Evolutionary conservation across 2,113 vertebrate genomes (phyloP).

Genomic region (Phyllostomus hastatus): DNA sequence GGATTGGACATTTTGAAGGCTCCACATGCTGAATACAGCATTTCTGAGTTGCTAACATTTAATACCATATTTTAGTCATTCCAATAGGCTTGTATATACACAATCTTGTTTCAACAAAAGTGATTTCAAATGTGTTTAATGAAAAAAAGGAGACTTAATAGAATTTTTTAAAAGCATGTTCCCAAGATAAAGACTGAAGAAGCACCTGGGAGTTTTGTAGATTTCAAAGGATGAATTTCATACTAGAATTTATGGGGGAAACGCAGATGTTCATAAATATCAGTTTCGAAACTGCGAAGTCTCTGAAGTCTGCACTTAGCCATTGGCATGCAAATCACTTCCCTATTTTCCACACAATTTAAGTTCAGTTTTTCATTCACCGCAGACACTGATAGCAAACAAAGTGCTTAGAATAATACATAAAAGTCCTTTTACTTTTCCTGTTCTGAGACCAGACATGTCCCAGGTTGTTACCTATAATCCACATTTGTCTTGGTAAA

Average conservation of each 20-base stretch:
- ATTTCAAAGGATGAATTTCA: conserved; percentile 66
- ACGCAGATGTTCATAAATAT: conserved; percentile 73
- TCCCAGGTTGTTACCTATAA: conserved; percentile 36
- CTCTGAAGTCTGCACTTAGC: conserved; percentile 53
- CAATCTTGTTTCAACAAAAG: background rate
- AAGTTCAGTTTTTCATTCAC: conserved; percentile 51
- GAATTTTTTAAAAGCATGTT: background rate
- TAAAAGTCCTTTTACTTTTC: conserved; percentile 4
- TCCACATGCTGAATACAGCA: background rate
- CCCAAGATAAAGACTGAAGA: conserved; percentile 55
- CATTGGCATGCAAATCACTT: conserved; percentile 29
- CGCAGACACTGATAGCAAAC: conserved; percentile 39
- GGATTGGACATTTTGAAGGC: background rate
- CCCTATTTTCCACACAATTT: conserved; percentile 41
- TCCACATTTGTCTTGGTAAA: conserved; percentile 49
- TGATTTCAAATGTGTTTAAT: conserved; percentile 17
- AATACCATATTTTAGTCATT: background rate
- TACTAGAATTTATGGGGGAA: conserved; percentile 67
- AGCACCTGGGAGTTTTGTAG: conserved; percentile 53
- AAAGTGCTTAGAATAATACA: conserved; percentile 34
- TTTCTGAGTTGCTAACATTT: conserved; percentile 20
- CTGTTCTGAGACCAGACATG: conserved; percentile 44
- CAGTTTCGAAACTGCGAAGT: conserved; percentile 43
- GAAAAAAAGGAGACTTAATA: background rate
- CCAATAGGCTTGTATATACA: background rate